Base-by-base conservation (phyloP, 1,140 invertebrate genomes). In the Apis dorsata region DNA sequence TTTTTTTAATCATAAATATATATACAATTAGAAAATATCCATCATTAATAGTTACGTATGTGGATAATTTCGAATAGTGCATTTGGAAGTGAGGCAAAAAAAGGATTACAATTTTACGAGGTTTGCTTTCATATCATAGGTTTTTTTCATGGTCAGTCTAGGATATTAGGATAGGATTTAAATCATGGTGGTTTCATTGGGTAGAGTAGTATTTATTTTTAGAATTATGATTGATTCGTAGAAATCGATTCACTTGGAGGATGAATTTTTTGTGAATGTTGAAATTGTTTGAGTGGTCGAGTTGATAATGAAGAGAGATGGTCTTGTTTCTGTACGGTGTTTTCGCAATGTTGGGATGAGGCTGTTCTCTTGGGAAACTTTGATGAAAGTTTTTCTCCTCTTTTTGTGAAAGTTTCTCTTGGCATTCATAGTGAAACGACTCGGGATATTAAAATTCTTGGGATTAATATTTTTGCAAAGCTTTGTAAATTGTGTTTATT, bases 161-260 rank as follows among this genome's bases (percentile, higher is more conserved):
- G 11, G 44, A 21, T 78, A 78, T 78, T 44, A 44, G 11, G 55
- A 21, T 78, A 78, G 69, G 69, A 69, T 78, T 78, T 24, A 24
- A 69, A 65, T 53, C 17, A 0, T 1, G 28, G 5, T 49, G 51
- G 55, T 78, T 68, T 66, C 51, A 51, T 66, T 66, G 19, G 19
- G n/a, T 9, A n/a, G 34, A n/a, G 7, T 21, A 28, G 13, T 49
- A 15, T 9, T n/a, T 15, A n/a, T 24, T 75, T 75, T 75, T 62
- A 63, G 44, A 62, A 17, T 8, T 51, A n/a, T 19, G 70, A 51
- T 34, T 28, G 19, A 13, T 57, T 51, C 8, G 17, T 13, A 12
- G 13, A 44, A 49, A 7, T 69, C 2, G 11, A n/a, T 12, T 49
- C 44, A 4, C 34, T 44, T 0, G 34, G 9, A 12, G 28, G 11